Conservation (phyloP, 2,888 invertebrate genomes). For the Heliconius charithonia region DNA sequence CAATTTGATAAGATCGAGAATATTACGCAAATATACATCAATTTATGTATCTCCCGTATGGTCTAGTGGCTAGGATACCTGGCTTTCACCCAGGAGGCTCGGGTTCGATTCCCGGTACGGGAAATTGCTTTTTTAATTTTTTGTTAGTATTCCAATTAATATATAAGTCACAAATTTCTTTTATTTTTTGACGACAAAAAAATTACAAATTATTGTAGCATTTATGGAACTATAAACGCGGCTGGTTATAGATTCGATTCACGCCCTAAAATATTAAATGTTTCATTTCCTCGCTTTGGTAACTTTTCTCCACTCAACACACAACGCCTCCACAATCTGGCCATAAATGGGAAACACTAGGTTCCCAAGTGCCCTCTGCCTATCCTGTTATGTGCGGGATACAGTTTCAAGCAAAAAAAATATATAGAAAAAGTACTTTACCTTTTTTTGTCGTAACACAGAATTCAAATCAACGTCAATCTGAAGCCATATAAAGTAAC, state of each 20-base stretch:
- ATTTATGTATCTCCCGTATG: slow-evolving; percentile 75
- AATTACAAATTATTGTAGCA: too few relatives aligned
- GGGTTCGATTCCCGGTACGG: slow-evolving; percentile 90
- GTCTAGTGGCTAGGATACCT: slow-evolving; percentile 89
- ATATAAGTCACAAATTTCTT: too few relatives aligned
- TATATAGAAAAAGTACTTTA: not conserved
- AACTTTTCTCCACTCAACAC: too few relatives aligned
- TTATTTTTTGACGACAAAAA: too few relatives aligned
- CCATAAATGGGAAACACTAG: not conserved
- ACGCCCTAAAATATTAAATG: too few relatives aligned
- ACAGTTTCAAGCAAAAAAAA: not conserved
- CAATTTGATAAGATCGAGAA: not conserved
- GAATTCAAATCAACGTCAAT: not conserved
- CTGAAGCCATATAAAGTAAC: not conserved
- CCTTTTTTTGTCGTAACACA: not conserved
- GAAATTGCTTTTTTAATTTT: slow-evolving; percentile 58
- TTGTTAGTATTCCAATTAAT: too few relatives aligned
- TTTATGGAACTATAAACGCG: too few relatives aligned
- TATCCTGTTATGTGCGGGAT: too few relatives aligned
- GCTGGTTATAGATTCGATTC: too few relatives aligned
- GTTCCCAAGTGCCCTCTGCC: not conserved
- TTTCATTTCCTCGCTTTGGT: too few relatives aligned
- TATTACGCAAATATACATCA: not conserved
- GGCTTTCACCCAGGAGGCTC: slow-evolving; percentile 90
- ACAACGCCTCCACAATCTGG: too few relatives aligned